phyloP scores from a whole-genome alignment of 2,888 invertebrate genomes.

The Drosophila mercatorum region DNA sequence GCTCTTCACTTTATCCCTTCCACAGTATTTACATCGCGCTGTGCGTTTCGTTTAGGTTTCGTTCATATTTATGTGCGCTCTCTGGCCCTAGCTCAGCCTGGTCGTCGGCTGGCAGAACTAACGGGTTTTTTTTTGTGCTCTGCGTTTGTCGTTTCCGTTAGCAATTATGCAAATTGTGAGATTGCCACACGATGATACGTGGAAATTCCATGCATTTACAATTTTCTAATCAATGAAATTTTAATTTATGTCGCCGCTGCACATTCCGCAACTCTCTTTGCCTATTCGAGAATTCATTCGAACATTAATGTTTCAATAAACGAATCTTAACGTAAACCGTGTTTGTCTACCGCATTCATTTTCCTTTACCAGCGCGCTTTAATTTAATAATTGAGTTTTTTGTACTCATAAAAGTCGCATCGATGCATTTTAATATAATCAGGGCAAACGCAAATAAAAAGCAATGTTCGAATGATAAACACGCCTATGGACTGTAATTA shows the following conservation, averaged over 20 bases:
- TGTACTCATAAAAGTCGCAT: constrained; percentile 32
- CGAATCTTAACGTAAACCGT: constrained; percentile 37
- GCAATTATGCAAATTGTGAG: constrained; percentile 82
- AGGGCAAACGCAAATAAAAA: constrained; percentile 22
- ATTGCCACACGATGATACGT: constrained; percentile 73
- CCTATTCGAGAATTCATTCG: not conserved
- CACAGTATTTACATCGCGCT: constrained; percentile 1
- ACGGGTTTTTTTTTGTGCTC: constrained; percentile 45
- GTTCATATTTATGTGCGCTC: constrained; percentile 13
- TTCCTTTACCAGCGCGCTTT: not conserved
- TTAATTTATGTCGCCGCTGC: constrained; percentile 78
- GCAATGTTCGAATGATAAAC: constrained; percentile 8
- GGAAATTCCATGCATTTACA: constrained; percentile 83
- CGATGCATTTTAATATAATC: constrained; percentile 64
- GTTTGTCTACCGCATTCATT: not conserved
- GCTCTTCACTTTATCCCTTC: constrained; percentile 1
- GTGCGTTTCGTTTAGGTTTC: not conserved
- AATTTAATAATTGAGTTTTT: constrained; percentile 17
- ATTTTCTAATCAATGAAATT: constrained; percentile 84
- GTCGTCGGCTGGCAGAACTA: constrained; percentile 9
- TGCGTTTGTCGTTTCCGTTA: constrained; percentile 60
- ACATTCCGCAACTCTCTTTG: constrained; percentile 10
- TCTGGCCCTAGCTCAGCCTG: constrained; percentile 6
- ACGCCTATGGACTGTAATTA: constrained; percentile 57
- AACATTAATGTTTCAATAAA: constrained; percentile 59